Base-by-base conservation (phyloP, 2,888 invertebrate genomes). In the Ormyrus labotus region DNA sequence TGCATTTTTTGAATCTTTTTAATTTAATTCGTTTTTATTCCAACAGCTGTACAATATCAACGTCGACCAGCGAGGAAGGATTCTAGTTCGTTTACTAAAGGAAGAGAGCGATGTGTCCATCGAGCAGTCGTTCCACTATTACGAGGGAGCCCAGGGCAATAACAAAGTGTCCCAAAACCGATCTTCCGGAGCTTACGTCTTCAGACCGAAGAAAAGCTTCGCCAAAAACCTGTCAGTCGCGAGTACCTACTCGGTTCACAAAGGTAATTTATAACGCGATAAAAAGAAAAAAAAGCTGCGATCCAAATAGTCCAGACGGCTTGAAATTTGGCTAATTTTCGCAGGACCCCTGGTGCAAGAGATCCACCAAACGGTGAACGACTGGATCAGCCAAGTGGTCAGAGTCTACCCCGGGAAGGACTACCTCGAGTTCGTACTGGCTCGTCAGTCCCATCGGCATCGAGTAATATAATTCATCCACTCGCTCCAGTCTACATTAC, bases 181-280 rank as follows among this genome's bases (percentile, higher is more conserved):
- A 80, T 94, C 97, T 0, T 98, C 98, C 0, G 99, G 99, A 0
- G 99, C 99, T 0, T 99, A 99, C 86, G 96, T 98, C 55, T 96
- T 97, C 90, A 92, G 97, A 72, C 96, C 97, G 0, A 93, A 93
- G 64, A 91, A 91, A 0, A 89, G 92, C 0, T 85, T 87, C 6
- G 85, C 92, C 0, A 84, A 88, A 1, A 84, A 87, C 48, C 87
- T 92, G 19, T 80, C 89, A 1, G 83, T 86, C 8, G 84, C 84
- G 1, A 91, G 90, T 0, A 82, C 86, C 8, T 85, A 87, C 5
- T 47, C 47, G 10, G 4, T 48, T 34, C 34, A 1, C 4, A 64
- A 64, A 0, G 13, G 9, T 45, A 19, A 19, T 19, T 19, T n/a
- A 19, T 19, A 19, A 19, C 1, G 2, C 2, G 34, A 34, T 2